phyloP scores from a whole-genome alignment of 2,113 vertebrate genomes.

The Ctenomys sociabilis region DNA sequence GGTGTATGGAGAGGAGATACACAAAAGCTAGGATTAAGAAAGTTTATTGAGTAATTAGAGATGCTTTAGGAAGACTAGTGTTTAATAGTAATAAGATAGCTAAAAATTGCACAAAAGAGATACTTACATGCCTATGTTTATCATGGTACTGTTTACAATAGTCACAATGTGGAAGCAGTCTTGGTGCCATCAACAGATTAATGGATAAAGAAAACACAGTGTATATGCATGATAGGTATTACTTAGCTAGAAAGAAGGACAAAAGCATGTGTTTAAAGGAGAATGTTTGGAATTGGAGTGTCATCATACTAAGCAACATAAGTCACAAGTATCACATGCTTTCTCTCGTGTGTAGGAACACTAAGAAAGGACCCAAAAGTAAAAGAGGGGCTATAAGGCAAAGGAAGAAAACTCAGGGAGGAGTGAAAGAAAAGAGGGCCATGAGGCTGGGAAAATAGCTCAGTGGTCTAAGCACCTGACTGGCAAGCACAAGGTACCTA shows the following conservation, averaged over 20 bases:
- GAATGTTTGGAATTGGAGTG: neutral
- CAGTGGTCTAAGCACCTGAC: too few relatives aligned
- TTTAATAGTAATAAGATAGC: neutral
- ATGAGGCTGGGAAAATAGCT: too few relatives aligned
- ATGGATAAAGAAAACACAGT: neutral
- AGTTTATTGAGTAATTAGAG: neutral
- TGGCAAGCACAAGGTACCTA: too few relatives aligned
- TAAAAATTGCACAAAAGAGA: neutral
- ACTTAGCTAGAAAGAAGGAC: neutral
- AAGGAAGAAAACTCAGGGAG: neutral
- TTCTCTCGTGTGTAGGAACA: neutral
- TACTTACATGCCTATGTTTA: neutral
- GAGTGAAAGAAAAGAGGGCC: neutral
- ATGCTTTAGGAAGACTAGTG: neutral
- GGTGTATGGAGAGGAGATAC: neutral
- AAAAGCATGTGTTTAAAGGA: neutral
- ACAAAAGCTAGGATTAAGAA: neutral
- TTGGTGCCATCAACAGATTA: neutral
- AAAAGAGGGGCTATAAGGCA: neutral
- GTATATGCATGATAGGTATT: neutral
- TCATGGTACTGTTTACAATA: neutral
- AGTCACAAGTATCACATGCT: neutral
- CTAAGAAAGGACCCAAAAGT: neutral
- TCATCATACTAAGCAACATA: neutral
- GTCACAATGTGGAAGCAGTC: neutral